Percentiles rank a stretch among this genome's conserved stretches.
These are phyloP conservation scores for Falco biarmicus DNA, from an alignment of 2,797 vertebrate genomes.

Conservation along the genomic window DNA sequence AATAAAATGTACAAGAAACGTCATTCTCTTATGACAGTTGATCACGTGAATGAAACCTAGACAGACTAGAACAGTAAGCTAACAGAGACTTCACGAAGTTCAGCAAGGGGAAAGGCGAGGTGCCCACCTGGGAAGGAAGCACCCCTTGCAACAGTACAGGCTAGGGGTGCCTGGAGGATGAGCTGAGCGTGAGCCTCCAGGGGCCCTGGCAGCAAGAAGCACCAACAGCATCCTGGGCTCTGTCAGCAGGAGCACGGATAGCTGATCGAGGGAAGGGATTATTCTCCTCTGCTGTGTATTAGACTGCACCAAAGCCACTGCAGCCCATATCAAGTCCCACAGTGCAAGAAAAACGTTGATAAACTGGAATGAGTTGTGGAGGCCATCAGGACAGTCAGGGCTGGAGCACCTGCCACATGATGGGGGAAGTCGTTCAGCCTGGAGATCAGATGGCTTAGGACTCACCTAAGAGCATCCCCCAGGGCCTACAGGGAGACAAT, in stretches of 20 bases:
- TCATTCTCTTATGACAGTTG: not conserved
- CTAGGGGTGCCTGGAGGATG: not conserved
- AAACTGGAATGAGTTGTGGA: not conserved
- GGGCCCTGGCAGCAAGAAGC: not conserved
- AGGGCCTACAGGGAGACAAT: not conserved
- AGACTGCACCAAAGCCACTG: not conserved
- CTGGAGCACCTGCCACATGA: not conserved
- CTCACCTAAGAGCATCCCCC: not conserved
- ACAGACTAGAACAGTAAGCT: not conserved
- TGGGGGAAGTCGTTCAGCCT: not conserved
- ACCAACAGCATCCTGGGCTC: not conserved
- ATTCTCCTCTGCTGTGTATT: not conserved
- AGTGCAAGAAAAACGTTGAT: not conserved
- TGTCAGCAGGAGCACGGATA: not conserved
- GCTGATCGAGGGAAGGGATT: not conserved
- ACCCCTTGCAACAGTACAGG: not conserved
- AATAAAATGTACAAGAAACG: not conserved
- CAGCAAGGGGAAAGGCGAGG: not conserved
- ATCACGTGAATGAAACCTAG: not conserved
- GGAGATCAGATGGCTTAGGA: not conserved
- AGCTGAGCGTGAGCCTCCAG: not conserved
- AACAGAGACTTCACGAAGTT: not conserved
- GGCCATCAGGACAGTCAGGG: not conserved
- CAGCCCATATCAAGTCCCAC: not conserved
- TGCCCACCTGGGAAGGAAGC: not conserved